Evolutionary conservation across 2,888 invertebrate species (phyloP), one percentile per base, ranked within the genome.

Genomic region (Vandiemenella viatica): DNA sequence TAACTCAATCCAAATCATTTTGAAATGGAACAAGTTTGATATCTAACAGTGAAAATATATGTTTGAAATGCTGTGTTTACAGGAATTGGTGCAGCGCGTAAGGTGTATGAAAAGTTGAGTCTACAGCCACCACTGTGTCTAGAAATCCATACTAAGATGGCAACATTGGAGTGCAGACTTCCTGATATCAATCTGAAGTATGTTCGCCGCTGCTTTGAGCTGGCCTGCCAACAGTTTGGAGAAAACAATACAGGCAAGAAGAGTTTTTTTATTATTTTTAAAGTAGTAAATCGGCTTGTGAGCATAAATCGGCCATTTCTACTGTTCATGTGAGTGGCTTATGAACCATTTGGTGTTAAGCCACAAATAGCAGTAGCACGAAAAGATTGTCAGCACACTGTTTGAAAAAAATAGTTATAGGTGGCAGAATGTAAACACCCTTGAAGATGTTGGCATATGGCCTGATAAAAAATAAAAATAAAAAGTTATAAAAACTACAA

Each of bases 211-310:
- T 78, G 75, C 55, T 75, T 76, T 61, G 77, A 81, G 60, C 71
- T 75, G 55, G 72, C 78, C 23, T 70, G 74, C 15, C 67, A 73
- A 49, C 78, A 80, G 54, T 83, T 83, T 64, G 86, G 86, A 0
- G 69, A 69, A 56, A 68, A 67, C 4, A 73, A 76, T 61, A 67
- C 75, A 45, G 60, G 60, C 60, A 51, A 54, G 45, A n/a, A 37
- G n/a, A n/a, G n/a, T n/a, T n/a, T 45, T 46, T 38, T 37, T 48
- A 10, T 20, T 19, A 22, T 22, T 48, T 26, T 45, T 42, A 13
- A 13, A 48, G 23, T 13, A 19, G n/a, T 17, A 13, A 8, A 3
- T 45, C 5, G 6, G 26, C 15, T 22, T 5, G 16, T 22, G 18
- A 23, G 4, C 16, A 21, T 18, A 44, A 44, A n/a, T n/a, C n/a